Conservation (phyloP, 2,797 vertebrate species). For the Micromesistius poutassou region DNA sequence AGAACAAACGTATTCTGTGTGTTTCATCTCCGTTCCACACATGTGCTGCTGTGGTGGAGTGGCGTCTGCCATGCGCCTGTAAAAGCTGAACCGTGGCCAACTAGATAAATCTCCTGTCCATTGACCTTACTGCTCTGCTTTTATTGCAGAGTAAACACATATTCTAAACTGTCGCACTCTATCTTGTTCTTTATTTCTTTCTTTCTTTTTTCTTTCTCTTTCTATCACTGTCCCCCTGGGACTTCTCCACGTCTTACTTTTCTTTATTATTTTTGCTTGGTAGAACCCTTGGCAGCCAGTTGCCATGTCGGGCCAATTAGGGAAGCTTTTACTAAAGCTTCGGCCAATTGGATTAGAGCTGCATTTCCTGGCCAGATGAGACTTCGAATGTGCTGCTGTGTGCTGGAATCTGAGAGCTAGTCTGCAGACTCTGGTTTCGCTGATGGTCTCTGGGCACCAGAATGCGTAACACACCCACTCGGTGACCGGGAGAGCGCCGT, state of each 20-base stretch:
- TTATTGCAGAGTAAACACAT: constrained; percentile 40
- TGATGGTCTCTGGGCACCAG: constrained; percentile 50
- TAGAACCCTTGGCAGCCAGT: constrained; percentile 58
- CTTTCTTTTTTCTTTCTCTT: not conserved
- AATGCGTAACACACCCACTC: constrained; percentile 20
- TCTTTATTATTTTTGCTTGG: constrained; percentile 49
- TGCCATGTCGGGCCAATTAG: constrained; percentile 61
- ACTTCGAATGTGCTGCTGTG: constrained; percentile 63
- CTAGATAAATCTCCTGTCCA: constrained; percentile 42
- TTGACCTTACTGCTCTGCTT: constrained; percentile 41
- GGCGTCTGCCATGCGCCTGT: not conserved
- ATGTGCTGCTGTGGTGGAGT: not conserved
- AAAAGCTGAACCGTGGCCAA: constrained; percentile 38
- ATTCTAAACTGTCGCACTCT: constrained; percentile 49
- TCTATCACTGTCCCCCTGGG: constrained; percentile 53
- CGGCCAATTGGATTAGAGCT: constrained; percentile 66
- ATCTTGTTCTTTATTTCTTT: constrained; percentile 26
- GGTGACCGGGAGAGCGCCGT: not conserved
- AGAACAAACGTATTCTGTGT: not conserved
- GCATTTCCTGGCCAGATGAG: constrained; percentile 54
- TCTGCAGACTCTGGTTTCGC: constrained; percentile 57
- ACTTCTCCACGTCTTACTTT: constrained; percentile 50
- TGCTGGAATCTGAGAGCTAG: constrained; percentile 60
- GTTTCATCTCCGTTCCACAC: not conserved
- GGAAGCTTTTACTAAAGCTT: constrained; percentile 64